These are phyloP conservation scores for Linyphia triangularis DNA, from an alignment of 2,888 invertebrate species.

Conservation along the genomic window DNA sequence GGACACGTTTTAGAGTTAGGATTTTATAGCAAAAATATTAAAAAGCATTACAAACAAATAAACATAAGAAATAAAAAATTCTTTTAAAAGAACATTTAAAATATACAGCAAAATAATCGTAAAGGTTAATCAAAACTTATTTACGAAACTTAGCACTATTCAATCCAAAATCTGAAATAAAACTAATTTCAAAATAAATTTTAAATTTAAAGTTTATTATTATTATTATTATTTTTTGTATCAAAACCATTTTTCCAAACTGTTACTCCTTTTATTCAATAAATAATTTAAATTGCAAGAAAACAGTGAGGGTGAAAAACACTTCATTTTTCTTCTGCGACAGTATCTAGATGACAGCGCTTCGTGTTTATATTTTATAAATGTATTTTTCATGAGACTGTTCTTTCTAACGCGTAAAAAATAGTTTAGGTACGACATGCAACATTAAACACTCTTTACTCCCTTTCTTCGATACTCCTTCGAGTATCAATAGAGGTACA, in stretches of 20 bases:
- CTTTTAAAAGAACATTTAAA: too few relatives aligned
- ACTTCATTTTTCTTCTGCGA: conserved; percentile 3
- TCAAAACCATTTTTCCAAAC: not conserved
- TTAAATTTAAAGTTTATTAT: too few relatives aligned
- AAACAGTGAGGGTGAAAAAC: conserved; percentile 18
- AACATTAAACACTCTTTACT: conserved; percentile 59
- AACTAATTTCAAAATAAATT: too few relatives aligned
- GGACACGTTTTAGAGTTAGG: too few relatives aligned
- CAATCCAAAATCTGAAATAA: too few relatives aligned
- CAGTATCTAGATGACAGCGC: not conserved
- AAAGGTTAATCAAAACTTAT: too few relatives aligned
- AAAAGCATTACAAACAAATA: too few relatives aligned
- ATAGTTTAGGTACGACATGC: conserved; percentile 35
- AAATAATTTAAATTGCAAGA: conserved; percentile 23
- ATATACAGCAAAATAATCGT: too few relatives aligned
- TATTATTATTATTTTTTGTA: too few relatives aligned
- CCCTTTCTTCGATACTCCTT: conserved; percentile 29
- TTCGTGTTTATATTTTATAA: conserved; percentile 28
- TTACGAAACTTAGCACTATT: too few relatives aligned
- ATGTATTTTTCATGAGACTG: conserved; percentile 67
- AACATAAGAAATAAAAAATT: too few relatives aligned
- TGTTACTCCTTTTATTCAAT: conserved; percentile 20
- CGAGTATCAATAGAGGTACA: conserved; percentile 7
- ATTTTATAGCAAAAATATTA: too few relatives aligned
- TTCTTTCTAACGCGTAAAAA: conserved; percentile 54